Evolutionary conservation across 1,140 invertebrate species (phyloP), one percentile per base, ranked within the genome.

Genomic region (Acyrthosiphon pisum): DNA sequence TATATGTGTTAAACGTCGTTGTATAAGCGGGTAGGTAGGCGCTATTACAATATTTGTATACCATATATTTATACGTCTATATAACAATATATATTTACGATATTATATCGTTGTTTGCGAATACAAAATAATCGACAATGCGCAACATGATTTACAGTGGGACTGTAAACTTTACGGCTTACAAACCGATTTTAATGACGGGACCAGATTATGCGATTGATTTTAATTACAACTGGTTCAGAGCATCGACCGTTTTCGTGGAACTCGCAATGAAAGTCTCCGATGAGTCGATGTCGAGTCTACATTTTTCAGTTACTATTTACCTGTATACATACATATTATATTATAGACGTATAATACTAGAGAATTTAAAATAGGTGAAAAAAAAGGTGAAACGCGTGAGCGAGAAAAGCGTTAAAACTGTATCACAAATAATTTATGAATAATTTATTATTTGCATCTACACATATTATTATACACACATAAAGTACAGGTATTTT

Each of bases 191-290:
- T 30, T 18, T 46, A 44, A 86, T 14, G 48, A 50, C 48, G 0
- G 4, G 26, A 41, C 41, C 26, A 18, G 84, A 6, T 41, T 2
- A 41, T 48, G 44, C 26, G 44, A 86, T 86, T 44, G 26, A 48
- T 86, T 86, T 86, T 86, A 86, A 86, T 46, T 86, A 46, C 44
- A 86, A 46, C 84, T 44, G 83, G 84, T 86, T 86, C 50, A 6
- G 14, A 6, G 14, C 14, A 76, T 76, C 83, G 23, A 2, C 37
- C 20, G 11, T 86, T 86, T 86, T 86, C 83, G 83, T 44, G 11
- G 22, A 86, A 86, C 23, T 44, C 23, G 37, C 41, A 26, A 86
- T 86, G 83, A 86, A 86, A 86, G 37, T 86, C 8, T 44, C 23
- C 23, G 83, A 86, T 86, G 37, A 76, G 60, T 68, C 30, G 26